Conservation (phyloP, 2,888 invertebrate genomes). For the Lobophora halterata region DNA sequence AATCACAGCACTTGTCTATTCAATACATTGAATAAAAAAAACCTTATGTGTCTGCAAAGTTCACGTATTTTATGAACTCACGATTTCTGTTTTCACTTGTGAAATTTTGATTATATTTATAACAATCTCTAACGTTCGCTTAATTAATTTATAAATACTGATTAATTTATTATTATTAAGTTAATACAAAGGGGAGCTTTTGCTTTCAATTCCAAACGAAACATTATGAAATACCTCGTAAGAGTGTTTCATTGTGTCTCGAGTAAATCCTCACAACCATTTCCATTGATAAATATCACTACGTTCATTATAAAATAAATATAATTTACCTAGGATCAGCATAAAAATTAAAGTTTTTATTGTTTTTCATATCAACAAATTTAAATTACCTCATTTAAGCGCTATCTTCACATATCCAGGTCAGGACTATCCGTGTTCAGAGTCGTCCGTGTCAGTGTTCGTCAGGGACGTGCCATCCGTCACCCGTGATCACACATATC, state of each 20-base stretch:
- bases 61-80: conserved; percentile 14
- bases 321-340: too few relatives aligned
- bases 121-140: conserved; percentile 33
- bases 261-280: conserved; percentile 25
- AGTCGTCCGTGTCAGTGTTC: too few relatives aligned
- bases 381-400: too few relatives aligned
- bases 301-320: background rate
- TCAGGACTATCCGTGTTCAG: too few relatives aligned
- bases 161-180: conserved; percentile 21
- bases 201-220: conserved; percentile 20
- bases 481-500: too few relatives aligned
- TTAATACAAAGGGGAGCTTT: conserved; percentile 32
- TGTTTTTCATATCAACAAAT: too few relatives aligned
- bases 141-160: conserved; percentile 23
- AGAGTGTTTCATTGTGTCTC: too few relatives aligned
- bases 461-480: too few relatives aligned
- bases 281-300: conserved; percentile 1
- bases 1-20: conserved; percentile 32
- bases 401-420: too few relatives aligned
- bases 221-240: background rate
- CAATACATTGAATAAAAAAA: conserved; percentile 18
- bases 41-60: conserved; percentile 7
- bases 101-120: conserved; percentile 26
- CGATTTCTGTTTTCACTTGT: conserved; percentile 22
- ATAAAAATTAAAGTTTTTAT: too few relatives aligned